phyloP scores from a whole-genome alignment of 2,113 vertebrate species.

The Pseudopodoces humilis region DNA sequence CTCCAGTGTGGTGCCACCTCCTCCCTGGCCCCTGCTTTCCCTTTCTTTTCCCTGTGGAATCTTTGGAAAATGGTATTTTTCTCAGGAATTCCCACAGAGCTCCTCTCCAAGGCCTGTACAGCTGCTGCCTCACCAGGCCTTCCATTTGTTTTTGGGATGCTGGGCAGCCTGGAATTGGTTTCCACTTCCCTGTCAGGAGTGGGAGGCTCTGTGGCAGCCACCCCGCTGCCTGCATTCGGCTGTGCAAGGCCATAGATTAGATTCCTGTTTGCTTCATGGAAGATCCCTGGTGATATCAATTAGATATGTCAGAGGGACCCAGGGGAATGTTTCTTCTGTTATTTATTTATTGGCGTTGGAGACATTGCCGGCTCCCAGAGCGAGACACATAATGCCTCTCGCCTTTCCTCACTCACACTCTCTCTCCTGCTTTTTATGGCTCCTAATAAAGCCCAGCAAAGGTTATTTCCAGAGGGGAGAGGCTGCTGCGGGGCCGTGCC shows the following conservation, averaged over 20 bases:
- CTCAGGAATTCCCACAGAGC: neutral
- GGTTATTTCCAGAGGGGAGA: slow-evolving; percentile 3
- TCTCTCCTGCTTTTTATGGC: neutral
- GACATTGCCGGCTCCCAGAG: neutral
- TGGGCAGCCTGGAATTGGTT: slow-evolving; percentile 57
- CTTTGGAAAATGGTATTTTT: accelerated
- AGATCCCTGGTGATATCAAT: slow-evolving; percentile 66
- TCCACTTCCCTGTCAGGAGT: slow-evolving; percentile 62
- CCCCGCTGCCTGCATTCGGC: slow-evolving; percentile 70
- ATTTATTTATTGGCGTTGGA: slow-evolving; percentile 49
- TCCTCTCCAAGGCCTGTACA: neutral
- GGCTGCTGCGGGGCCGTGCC: neutral
- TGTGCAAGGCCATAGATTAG: slow-evolving; percentile 63
- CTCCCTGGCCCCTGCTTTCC: neutral
- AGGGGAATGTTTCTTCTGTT: slow-evolving; percentile 48
- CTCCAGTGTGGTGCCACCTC: accelerated
- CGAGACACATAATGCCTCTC: neutral
- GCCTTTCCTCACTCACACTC: slow-evolving; percentile 4
- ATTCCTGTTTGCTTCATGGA: slow-evolving; percentile 69
- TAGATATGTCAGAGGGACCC: slow-evolving; percentile 56
- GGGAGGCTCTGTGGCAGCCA: slow-evolving; percentile 41
- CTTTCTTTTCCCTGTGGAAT: neutral
- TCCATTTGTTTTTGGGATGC: slow-evolving; percentile 44
- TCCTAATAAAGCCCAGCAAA: slow-evolving; percentile 22
- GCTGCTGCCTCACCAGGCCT: slow-evolving; percentile 6